phyloP scores from a whole-genome alignment of 1,140 invertebrate species.

The Caenorhabditis brenneri region DNA sequence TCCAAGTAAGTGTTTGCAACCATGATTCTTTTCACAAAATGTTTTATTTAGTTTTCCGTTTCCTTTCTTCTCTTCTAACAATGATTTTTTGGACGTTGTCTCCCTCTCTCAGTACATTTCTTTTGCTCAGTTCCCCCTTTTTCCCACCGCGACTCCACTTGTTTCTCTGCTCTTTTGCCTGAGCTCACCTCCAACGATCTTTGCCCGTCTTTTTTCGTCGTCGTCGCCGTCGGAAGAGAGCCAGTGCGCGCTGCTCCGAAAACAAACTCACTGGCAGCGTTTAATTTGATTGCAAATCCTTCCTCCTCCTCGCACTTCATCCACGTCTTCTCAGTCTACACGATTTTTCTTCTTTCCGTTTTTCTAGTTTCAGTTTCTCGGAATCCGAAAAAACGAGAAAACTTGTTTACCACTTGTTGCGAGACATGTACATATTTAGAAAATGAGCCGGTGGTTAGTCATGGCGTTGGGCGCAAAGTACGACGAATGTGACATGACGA shows the following conservation, averaged over 20 bases:
- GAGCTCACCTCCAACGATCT: conserved; percentile 3
- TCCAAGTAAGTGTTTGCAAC: neutral
- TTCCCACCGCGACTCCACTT: neutral
- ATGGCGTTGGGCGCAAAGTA: conserved; percentile 3
- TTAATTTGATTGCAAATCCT: conserved; percentile 38
- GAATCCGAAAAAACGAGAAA: neutral
- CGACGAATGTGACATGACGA: conserved; percentile 30
- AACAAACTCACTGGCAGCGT: neutral
- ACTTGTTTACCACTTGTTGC: conserved; percentile 35
- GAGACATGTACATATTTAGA: conserved; percentile 37
- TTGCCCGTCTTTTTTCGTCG: conserved; percentile 30
- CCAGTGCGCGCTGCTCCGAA: conserved; percentile 8
- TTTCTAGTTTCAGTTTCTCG: conserved; percentile 27
- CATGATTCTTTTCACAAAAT: neutral
- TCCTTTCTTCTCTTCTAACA: neutral
- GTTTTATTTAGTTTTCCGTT: neutral
- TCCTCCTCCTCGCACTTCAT: neutral
- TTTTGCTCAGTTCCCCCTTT: neutral
- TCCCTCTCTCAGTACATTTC: neutral
- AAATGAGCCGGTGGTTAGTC: conserved; percentile 30
- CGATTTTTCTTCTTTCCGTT: neutral
- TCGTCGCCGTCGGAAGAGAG: neutral
- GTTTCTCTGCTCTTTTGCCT: conserved; percentile 31
- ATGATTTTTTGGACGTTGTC: conserved; percentile 25
- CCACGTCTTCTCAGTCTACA: neutral